Base-by-base conservation (phyloP, 2,797 vertebrate species). In the Apogon talboti region DNA sequence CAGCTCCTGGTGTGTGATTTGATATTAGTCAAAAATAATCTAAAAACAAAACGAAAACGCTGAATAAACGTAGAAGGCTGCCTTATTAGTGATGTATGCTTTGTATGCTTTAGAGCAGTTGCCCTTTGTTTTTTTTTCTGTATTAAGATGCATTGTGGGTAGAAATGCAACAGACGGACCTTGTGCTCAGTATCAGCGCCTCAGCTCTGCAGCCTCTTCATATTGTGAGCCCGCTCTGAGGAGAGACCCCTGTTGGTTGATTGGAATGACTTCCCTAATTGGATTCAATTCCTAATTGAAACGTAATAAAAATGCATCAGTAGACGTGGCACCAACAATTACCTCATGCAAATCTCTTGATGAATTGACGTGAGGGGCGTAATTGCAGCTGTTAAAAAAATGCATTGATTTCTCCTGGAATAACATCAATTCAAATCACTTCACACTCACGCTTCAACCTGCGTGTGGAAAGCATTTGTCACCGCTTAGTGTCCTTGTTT, bases 261-360 rank as follows among this genome's bases (percentile, higher is more conserved):
- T 87, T 89, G 83, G 81, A 91, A 87, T 88, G 87, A 89, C 89
- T 92, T 76, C 62, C 70, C 85, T 92, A 92, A 93, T 91, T 93
- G 92, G 88, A 92, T 93, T 92, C 89, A 88, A 86, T 85, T 90
- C 85, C 82, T 93, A 92, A 93, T 91, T 93, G 90, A 93, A 93
- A 91, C 78, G 82, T 91, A 92, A 89, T 93, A 92, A 92, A 92
- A 92, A 89, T 90, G 90, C 91, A 94, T 91, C 90, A 92, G 89
- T 90, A 88, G 90, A 90, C 83, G 77, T 87, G 84, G 81, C 62
- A 79, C 86, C 84, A 85, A 90, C 92, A 93, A 93, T 92, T 91
- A 93, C 91, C 83, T 89, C 87, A 92, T 92, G 92, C 90, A 92
- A 92, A 92, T 92, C 89, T 87, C 87, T 67, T 92, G 90, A 93